phyloP scores from a whole-genome alignment of 2,888 invertebrate species.

The Zootermopsis nevadensis region DNA sequence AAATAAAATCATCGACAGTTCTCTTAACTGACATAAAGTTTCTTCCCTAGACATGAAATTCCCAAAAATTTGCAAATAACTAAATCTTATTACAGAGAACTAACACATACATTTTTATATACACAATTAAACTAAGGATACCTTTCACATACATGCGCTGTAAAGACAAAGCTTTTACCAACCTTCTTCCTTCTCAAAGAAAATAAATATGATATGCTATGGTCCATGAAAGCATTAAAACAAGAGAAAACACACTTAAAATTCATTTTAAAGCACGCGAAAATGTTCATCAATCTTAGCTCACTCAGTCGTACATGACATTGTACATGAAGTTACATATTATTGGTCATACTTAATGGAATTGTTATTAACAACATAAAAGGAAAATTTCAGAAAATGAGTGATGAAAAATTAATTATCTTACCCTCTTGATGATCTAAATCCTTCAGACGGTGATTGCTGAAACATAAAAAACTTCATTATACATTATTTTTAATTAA shows the following conservation, averaged over 20 bases:
- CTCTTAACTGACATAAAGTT: too few species aligned
- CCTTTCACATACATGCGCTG: not conserved
- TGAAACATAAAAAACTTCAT: slow-evolving; percentile 21
- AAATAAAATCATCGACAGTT: too few species aligned
- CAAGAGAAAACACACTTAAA: slow-evolving; percentile 25
- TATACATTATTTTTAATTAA: slow-evolving; percentile 2
- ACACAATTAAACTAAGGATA: not conserved
- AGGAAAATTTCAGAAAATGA: too few species aligned
- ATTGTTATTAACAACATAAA: too few species aligned
- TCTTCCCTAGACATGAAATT: too few species aligned
- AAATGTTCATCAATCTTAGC: too few species aligned
- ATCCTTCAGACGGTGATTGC: slow-evolving; percentile 29
- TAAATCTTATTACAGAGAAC: too few species aligned
- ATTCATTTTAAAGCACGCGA: not conserved
- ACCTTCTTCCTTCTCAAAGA: slow-evolving; percentile 52
- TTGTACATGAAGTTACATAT: too few species aligned
- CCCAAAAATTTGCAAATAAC: too few species aligned
- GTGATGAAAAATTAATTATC: not conserved
- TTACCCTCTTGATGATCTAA: slow-evolving; percentile 43
- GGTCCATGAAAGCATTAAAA: slow-evolving; percentile 45
- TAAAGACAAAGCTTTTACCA: slow-evolving; percentile 12
- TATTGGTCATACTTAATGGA: too few species aligned
- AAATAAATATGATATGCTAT: slow-evolving; percentile 51
- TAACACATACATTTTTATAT: not conserved
- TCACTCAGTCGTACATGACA: too few species aligned